Conservation (phyloP, 1,140 invertebrate species). For the Drosophila elegans region DNA sequence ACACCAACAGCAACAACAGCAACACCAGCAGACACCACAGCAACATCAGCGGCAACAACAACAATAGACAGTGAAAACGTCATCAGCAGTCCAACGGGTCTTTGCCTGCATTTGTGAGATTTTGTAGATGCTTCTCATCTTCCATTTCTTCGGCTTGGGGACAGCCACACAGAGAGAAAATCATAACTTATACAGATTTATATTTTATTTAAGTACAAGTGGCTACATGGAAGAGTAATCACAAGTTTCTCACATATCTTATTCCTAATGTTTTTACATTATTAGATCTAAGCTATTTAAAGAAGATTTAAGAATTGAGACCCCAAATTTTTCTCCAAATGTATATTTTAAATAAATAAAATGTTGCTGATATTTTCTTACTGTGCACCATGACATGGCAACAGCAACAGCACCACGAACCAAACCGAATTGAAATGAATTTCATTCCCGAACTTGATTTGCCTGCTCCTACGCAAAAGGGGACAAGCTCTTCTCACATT, state of each 20-base stretch:
- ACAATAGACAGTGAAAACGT: constrained; percentile 45
- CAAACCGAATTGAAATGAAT: constrained; percentile 35
- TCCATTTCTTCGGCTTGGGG: constrained; percentile 38
- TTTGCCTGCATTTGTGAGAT: constrained; percentile 50
- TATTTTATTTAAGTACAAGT: too few relatives aligned
- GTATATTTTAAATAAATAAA: too few relatives aligned
- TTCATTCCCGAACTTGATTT: constrained; percentile 70
- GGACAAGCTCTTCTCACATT: constrained; percentile 56
- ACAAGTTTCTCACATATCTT: too few relatives aligned
- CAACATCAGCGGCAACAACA: constrained; percentile 29
- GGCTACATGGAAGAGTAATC: too few relatives aligned
- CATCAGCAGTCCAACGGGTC: constrained; percentile 53
- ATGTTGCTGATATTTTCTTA: background rate
- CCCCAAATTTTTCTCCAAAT: too few relatives aligned
- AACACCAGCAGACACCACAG: constrained; percentile 8
- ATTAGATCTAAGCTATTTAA: too few relatives aligned
- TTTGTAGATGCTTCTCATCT: constrained; percentile 47
- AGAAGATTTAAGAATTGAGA: too few relatives aligned
- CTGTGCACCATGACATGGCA: constrained; percentile 33
- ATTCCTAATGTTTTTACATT: too few relatives aligned
- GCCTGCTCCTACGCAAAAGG: constrained; percentile 50
- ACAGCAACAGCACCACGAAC: constrained; percentile 13
- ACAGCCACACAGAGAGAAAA: constrained; percentile 21
- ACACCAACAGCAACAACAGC: constrained; percentile 9
- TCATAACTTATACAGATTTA: too few relatives aligned